These are phyloP conservation scores for Oreochromis spilurus DNA, from an alignment of 2,113 vertebrate species.

Conservation along the genomic window DNA sequence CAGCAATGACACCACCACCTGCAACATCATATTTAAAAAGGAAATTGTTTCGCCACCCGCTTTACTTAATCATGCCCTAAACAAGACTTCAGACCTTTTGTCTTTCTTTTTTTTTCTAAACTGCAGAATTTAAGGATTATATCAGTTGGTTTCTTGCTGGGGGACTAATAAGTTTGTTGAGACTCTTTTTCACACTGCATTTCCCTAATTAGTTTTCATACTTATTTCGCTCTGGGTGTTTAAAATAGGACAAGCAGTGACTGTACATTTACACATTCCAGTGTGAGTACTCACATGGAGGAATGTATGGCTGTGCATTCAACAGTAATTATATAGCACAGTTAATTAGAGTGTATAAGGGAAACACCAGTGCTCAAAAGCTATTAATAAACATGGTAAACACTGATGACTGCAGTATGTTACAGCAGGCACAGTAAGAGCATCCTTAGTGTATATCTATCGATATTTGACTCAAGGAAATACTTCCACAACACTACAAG, in stretches of 20 bases:
- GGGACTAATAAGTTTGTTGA: neutral
- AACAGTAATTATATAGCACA: neutral
- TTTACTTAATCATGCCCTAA: neutral
- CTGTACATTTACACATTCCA: neutral
- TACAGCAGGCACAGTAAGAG: neutral
- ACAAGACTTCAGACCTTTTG: neutral
- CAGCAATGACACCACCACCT: neutral
- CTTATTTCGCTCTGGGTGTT: neutral
- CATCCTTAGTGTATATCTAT: rapidly evolving
- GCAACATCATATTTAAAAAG: neutral
- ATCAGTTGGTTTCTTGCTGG: neutral
- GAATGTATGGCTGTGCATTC: neutral
- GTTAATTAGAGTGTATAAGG: neutral
- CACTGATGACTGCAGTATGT: neutral
- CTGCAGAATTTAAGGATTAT: neutral
- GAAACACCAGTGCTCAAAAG: neutral
- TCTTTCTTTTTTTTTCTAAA: neutral
- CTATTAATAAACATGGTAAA: neutral
- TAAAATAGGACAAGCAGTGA: neutral
- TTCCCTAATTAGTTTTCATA: neutral
- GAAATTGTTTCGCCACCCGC: neutral
- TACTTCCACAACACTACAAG: neutral
- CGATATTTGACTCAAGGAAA: neutral
- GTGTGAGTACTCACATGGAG: neutral
- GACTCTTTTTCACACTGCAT: neutral